A percentile compares a stretch with the other conserved stretches of the same genome.
These are phyloP conservation scores for Eupithecia insigniata DNA, from an alignment of 2,888 invertebrate species.

Conservation along the genomic window DNA sequence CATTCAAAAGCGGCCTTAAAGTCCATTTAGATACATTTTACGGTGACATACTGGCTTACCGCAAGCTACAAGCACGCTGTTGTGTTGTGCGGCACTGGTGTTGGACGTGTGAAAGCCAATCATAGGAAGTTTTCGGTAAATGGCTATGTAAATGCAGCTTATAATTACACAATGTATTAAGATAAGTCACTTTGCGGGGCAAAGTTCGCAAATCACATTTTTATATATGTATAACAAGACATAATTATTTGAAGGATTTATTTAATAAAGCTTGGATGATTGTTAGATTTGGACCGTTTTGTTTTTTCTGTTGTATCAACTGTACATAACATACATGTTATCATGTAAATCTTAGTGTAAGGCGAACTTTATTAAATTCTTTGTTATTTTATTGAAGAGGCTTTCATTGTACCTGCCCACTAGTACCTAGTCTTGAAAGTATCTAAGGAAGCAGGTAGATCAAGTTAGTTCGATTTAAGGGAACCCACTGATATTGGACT, in stretches of 20 bases:
- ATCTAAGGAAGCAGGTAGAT: background rate
- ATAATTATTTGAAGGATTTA: background rate
- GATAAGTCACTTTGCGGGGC: conserved; percentile 12
- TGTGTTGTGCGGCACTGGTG: background rate
- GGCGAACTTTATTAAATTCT: conserved; percentile 79
- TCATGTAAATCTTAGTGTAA: conserved; percentile 69
- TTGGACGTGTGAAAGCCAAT: background rate
- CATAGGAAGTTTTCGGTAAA: background rate
- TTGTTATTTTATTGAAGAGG: conserved; percentile 68
- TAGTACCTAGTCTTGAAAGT: background rate
- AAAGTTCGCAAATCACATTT: background rate
- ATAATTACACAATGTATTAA: background rate
- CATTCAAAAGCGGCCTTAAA: background rate
- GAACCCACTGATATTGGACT: too few relatives aligned
- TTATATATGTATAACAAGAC: background rate
- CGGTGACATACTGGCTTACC: background rate
- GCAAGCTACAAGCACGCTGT: background rate
- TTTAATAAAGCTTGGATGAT: conserved; percentile 14
- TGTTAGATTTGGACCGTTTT: conserved; percentile 44
- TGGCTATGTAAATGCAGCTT: background rate
- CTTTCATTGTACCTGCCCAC: conserved; percentile 28
- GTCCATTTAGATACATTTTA: background rate
- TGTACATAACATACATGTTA: conserved; percentile 58
- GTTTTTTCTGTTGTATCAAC: conserved; percentile 57
- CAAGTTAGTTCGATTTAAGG: too few relatives aligned